A percentile compares a stretch with the other conserved stretches of the same genome.
phyloP scores from a whole-genome alignment of 2,113 vertebrate species.

The Megaceryle maxima region DNA sequence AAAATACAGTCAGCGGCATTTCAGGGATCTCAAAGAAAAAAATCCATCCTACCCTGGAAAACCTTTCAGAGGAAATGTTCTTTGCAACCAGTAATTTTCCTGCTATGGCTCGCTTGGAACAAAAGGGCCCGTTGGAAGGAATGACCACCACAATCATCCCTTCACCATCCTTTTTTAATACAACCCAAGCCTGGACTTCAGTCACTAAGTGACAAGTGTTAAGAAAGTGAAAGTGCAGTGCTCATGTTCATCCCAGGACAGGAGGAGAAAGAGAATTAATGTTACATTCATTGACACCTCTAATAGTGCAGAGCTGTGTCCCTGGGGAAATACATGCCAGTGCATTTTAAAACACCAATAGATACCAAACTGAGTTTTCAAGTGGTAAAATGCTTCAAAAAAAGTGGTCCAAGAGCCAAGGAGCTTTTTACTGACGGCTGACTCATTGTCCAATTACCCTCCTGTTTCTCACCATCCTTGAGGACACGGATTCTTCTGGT shows the following conservation, averaged over 20 bases:
- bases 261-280: background rate
- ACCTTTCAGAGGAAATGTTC: background rate
- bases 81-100: background rate
- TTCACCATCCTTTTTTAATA: background rate
- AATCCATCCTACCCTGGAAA: background rate
- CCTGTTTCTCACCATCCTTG: background rate
- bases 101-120: background rate
- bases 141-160: background rate
- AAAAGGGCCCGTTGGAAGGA: background rate
- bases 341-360: background rate
- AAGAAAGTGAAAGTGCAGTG: background rate
- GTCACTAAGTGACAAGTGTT: background rate
- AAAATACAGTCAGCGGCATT: background rate
- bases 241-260: background rate
- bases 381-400: background rate
- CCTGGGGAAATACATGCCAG: rapidly evolving
- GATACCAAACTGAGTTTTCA: background rate
- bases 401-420: background rate
- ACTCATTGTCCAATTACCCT: background rate
- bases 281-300: background rate
- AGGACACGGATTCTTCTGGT: background rate
- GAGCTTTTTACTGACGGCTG: background rate
- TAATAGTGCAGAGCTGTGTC: background rate
- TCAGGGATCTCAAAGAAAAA: background rate
- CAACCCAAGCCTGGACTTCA: background rate